phyloP scores from a whole-genome alignment of 2,888 invertebrate species.

The Drosophila macrothrix region DNA sequence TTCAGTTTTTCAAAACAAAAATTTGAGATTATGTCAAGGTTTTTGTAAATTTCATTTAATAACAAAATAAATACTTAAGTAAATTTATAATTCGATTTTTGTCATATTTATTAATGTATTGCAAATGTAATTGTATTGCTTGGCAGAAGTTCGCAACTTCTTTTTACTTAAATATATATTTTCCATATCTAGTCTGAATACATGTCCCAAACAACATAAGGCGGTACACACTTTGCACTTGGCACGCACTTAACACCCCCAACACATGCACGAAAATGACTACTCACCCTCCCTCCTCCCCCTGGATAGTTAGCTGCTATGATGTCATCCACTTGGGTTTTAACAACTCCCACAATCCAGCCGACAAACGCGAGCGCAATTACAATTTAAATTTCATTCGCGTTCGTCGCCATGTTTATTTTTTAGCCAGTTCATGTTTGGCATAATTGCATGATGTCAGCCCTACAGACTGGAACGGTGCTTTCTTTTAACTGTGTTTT shows the following conservation, averaged over 20 bases:
- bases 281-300: not conserved
- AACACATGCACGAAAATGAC: constrained; percentile 8
- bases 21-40: not conserved
- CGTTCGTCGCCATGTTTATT: constrained; percentile 23
- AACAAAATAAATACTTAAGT: constrained; percentile 3
- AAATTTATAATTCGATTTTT: not conserved
- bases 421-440: constrained; percentile 20
- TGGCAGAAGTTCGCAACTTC: not conserved
- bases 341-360: constrained; percentile 18
- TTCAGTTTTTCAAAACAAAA: constrained; percentile 31
- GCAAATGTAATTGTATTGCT: not conserved
- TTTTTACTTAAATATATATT: not conserved
- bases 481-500: not conserved
- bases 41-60: constrained; percentile 9
- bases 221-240: constrained; percentile 44
- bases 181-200: not conserved
- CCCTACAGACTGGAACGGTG: constrained; percentile 17
- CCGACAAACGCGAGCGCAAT: constrained; percentile 32
- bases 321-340: constrained; percentile 43
- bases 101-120: not conserved
- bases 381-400: constrained; percentile 64
- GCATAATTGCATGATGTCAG: constrained; percentile 48
- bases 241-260: constrained; percentile 52
- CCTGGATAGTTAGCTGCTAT: constrained; percentile 16
- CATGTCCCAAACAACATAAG: constrained; percentile 7